These are phyloP conservation scores for Apodemus sylvaticus DNA, from an alignment of 2,113 vertebrate species.

Conservation along the genomic window DNA sequence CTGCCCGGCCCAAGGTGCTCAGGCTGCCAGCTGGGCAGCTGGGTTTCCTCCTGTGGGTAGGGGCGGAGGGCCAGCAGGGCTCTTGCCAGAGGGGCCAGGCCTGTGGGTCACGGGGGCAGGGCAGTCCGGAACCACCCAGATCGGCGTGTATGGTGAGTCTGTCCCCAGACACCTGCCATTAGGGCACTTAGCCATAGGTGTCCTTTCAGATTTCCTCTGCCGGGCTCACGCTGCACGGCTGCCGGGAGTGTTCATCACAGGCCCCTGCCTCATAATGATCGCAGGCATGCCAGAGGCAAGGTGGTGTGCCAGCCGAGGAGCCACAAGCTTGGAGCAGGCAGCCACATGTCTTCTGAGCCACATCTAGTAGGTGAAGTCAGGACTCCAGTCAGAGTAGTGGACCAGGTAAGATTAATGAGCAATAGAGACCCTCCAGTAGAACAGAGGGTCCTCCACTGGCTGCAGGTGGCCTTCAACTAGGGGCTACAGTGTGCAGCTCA, in stretches of 20 bases:
- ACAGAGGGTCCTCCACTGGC: background rate
- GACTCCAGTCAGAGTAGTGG: background rate
- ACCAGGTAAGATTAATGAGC: background rate
- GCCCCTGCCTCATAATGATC: background rate
- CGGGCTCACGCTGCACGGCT: background rate
- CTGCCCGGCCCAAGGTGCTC: constrained; percentile 34
- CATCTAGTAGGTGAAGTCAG: background rate
- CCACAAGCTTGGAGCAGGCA: background rate
- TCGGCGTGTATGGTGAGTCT: background rate
- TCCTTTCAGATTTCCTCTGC: background rate
- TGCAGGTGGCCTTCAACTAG: background rate
- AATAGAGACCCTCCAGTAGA: background rate
- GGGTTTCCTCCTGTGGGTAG: constrained; percentile 72
- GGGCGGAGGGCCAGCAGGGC: constrained; percentile 44
- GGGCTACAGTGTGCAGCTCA: background rate
- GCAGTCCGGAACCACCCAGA: constrained; percentile 52
- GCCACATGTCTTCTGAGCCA: background rate
- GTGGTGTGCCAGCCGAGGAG: background rate
- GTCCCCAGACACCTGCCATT: constrained; percentile 29
- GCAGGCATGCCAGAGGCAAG: background rate
- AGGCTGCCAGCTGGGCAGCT: constrained; percentile 72
- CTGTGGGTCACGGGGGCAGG: constrained; percentile 32
- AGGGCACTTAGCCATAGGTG: background rate
- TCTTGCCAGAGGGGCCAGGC: constrained; percentile 28
- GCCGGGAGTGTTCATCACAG: background rate